Base-by-base conservation (phyloP, 2,888 invertebrate genomes). In the Spatulosminthurus flaviceps region DNA sequence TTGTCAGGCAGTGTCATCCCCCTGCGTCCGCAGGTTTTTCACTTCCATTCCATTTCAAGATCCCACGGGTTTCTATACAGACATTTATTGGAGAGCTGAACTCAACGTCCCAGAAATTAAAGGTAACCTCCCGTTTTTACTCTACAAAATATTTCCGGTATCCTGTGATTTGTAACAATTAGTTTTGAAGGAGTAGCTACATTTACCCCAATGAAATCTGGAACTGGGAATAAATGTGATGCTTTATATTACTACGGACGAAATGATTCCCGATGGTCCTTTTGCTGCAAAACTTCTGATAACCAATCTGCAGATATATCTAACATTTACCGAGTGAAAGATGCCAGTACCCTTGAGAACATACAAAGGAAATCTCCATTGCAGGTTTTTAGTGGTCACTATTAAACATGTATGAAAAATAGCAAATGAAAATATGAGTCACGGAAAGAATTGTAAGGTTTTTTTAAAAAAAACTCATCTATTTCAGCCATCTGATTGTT, bases 81-180 rank as follows among this genome's bases (percentile, higher is more conserved):
- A 70, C 5, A 29, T 70, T 34, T 22, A 29, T 9, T 70, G 70
- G 70, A 13, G 21, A 42, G 13, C 0, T 0, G 21, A 34, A 9
- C 21, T 70, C 21, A 70, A 70, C 41, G 5, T 70, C 19, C 70
- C 70, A n/a, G 70, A 70, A 22, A 16, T 24, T 2, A n/a, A 64
- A 64, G 24, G 22, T 64, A 16, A n/a, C n/a, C n/a, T n/a, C n/a
- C n/a, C n/a, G n/a, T n/a, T n/a, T n/a, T n/a, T n/a, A n/a, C n/a
- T n/a, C n/a, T n/a, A n/a, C n/a, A n/a, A n/a, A n/a, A n/a, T n/a
- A n/a, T n/a, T n/a, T n/a, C n/a, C n/a, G n/a, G n/a, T n/a, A n/a
- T n/a, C n/a, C n/a, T n/a, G n/a, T n/a, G n/a, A n/a, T n/a, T n/a
- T n/a, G n/a, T n/a, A n/a, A n/a, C n/a, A n/a, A n/a, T n/a, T n/a